Percentiles rank a stretch among this genome's conserved stretches.
These are phyloP conservation scores for Physeter macrocephalus DNA, from an alignment of 2,113 vertebrate species.

Conservation along the genomic window DNA sequence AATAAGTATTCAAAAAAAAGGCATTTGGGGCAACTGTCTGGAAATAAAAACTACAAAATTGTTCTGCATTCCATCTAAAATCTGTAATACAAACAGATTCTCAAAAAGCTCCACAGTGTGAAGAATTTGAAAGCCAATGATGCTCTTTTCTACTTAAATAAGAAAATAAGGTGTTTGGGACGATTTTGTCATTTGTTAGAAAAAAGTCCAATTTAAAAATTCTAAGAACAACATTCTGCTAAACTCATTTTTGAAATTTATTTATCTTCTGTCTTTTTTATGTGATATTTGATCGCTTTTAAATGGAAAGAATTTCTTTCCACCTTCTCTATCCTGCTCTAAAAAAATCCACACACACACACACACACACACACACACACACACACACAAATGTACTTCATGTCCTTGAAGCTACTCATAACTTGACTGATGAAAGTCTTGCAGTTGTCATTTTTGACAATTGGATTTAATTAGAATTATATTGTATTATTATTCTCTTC, in stretches of 20 bases:
- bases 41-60: background rate
- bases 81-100: background rate
- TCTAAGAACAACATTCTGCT: background rate
- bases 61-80: background rate
- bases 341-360: background rate
- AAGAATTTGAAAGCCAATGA: background rate
- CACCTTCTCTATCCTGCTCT: background rate
- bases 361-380: background rate
- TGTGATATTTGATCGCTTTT: conserved; percentile 17
- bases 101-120: background rate
- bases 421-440: conserved; percentile 27
- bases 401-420: background rate
- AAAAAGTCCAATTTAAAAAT: background rate
- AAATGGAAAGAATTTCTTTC: background rate
- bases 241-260: conserved; percentile 19
- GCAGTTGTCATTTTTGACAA: conserved; percentile 31
- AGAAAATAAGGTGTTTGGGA: background rate
- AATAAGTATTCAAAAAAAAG: background rate
- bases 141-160: background rate
- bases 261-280: background rate
- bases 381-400: background rate
- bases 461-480: conserved; percentile 41
- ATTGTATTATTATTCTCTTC: conserved; percentile 6
- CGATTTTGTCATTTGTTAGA: background rate
- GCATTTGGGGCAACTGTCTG: background rate